Conservation (phyloP, 2,888 invertebrate species). For the Chrysolina americana region DNA sequence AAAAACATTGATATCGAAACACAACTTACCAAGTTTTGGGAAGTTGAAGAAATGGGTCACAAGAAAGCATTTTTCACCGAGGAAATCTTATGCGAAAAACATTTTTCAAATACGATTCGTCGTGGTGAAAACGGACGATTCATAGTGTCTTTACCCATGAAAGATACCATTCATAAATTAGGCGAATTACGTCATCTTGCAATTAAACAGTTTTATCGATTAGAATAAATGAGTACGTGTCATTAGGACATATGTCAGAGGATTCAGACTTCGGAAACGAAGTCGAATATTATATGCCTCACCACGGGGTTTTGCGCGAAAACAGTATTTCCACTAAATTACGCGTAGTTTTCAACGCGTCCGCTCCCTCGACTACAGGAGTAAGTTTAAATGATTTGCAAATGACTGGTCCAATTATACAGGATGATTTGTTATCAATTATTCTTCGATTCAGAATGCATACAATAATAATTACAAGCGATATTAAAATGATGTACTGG, state of each 20-base stretch:
- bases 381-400: neutral
- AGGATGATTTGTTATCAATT: too few species aligned
- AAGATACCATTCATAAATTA: slow-evolving; percentile 18
- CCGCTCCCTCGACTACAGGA: neutral
- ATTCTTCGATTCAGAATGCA: too few species aligned
- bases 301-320: neutral
- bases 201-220: slow-evolving; percentile 15
- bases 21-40: too few species aligned
- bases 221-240: neutral
- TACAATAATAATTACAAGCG: slow-evolving; percentile 58
- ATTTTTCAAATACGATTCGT: slow-evolving; percentile 11
- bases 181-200: slow-evolving; percentile 16
- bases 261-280: neutral
- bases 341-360: neutral
- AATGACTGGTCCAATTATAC: too few species aligned
- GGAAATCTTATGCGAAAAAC: slow-evolving; percentile 16
- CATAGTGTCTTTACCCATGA: neutral
- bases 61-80: slow-evolving; percentile 12
- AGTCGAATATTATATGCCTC: too few species aligned
- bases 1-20: neutral
- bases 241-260: neutral
- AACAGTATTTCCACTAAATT: neutral
- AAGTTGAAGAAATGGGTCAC: slow-evolving; percentile 7
- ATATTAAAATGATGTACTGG: slow-evolving; percentile 63
- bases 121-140: neutral